These are phyloP conservation scores for Amphipyra tragopoginis DNA, from an alignment of 2,888 invertebrate genomes.

Conservation along the genomic window DNA sequence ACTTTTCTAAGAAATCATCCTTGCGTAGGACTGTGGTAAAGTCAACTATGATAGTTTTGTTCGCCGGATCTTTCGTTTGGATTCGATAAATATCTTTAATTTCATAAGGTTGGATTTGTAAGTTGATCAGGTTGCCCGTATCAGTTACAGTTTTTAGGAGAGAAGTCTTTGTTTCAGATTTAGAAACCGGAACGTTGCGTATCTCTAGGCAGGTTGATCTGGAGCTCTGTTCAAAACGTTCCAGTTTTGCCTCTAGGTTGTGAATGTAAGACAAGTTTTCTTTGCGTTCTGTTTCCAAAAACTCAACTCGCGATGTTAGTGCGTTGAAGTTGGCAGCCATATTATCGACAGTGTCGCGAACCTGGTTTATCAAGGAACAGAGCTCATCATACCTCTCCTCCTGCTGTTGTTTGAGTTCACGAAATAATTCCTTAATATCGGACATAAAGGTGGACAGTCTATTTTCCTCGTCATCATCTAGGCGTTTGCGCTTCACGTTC, in stretches of 20 bases:
- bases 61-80: background rate
- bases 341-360: background rate
- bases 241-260: no score
- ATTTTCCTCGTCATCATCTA: background rate
- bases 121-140: no score
- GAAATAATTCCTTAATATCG: constrained; percentile 1
- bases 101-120: no score
- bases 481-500: background rate
- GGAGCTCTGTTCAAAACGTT: background rate
- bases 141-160: background rate
- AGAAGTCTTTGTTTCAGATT: no score
- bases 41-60: background rate
- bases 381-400: background rate
- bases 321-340: background rate
- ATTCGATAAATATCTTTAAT: no score
- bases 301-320: background rate
- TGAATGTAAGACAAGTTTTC: background rate
- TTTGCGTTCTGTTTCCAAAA: background rate
- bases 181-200: background rate
- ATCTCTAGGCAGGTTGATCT: background rate
- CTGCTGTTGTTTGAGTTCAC: background rate
- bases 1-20: background rate
- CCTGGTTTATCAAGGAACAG: background rate
- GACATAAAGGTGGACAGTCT: background rate
- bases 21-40: background rate